Conservation (phyloP, 2,888 invertebrate species). For the Anaspis maculata region DNA sequence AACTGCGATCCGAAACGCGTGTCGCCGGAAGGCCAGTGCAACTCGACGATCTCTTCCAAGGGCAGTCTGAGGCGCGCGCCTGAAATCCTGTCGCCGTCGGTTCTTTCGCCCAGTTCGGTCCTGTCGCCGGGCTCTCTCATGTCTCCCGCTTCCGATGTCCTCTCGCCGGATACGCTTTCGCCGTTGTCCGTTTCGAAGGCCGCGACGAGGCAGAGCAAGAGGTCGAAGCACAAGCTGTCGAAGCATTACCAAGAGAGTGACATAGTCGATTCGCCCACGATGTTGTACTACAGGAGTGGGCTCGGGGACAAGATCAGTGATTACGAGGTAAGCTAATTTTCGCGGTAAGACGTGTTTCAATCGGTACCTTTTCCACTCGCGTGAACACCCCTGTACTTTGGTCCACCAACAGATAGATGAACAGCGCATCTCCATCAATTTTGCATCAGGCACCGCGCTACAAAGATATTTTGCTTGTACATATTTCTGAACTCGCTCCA, state of each 20-base stretch:
- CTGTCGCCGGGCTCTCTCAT: constrained; percentile 42
- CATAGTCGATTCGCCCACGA: constrained; percentile 72
- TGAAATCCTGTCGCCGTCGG: constrained; percentile 43
- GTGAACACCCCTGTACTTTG: too few species aligned
- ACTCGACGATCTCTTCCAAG: constrained; percentile 58
- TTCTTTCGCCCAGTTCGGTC: constrained; percentile 33
- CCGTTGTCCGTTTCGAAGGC: constrained; percentile 45
- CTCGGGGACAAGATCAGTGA: constrained; percentile 89
- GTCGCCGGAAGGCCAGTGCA: constrained; percentile 61
- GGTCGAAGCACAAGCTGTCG: constrained; percentile 56
- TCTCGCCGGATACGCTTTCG: constrained; percentile 42
- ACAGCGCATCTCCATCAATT: too few species aligned
- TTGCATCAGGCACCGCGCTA: too few species aligned
- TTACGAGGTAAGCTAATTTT: too few species aligned
- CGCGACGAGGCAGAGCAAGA: constrained; percentile 40
- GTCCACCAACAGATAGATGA: too few species aligned
- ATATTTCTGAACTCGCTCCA: too few species aligned
- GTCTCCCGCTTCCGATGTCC: constrained; percentile 41
- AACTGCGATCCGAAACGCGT: constrained; percentile 54
- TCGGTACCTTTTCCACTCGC: too few species aligned
- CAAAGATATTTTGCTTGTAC: too few species aligned
- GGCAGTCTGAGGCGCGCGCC: constrained; percentile 53
- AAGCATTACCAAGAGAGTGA: constrained; percentile 73
- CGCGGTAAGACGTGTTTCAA: too few species aligned
- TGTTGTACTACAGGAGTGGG: constrained; percentile 78